These are phyloP conservation scores for Antheraea assamensis DNA, from an alignment of 2,888 invertebrate genomes.

Conservation along the genomic window DNA sequence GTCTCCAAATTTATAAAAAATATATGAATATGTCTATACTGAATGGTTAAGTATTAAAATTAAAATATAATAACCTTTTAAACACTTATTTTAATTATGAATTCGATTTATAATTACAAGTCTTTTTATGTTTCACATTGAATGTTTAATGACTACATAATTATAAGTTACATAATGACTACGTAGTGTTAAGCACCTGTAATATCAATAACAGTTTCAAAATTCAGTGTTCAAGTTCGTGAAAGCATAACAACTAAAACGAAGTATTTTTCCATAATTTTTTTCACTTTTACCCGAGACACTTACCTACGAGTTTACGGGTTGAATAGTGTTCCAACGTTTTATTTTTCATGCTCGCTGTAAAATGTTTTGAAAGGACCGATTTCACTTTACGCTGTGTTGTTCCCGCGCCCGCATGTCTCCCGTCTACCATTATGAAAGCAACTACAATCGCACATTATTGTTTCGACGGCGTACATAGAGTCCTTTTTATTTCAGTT, in stretches of 20 bases:
- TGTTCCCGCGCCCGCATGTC: slow-evolving; percentile 64
- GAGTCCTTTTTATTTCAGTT: slow-evolving; percentile 70
- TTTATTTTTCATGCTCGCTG: slow-evolving; percentile 72
- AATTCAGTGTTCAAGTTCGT: background rate
- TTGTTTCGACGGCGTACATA: slow-evolving; percentile 73
- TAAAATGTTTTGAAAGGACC: slow-evolving; percentile 81
- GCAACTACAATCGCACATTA: slow-evolving; percentile 78
- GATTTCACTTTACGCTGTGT: slow-evolving; percentile 73
- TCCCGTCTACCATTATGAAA: slow-evolving; percentile 69
- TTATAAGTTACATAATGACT: no score
- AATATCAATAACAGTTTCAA: background rate
- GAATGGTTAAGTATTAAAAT: no score
- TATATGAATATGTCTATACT: no score
- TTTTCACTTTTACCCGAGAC: slow-evolving; percentile 48
- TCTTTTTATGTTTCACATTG: background rate
- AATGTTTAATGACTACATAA: background rate
- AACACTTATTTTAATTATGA: background rate
- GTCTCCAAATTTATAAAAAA: no score
- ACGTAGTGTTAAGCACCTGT: background rate
- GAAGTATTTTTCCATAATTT: background rate
- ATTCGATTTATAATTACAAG: background rate
- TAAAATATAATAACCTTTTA: background rate
- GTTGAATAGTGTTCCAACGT: slow-evolving; percentile 64
- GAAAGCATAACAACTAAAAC: background rate
- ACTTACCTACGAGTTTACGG: slow-evolving; percentile 50